Conservation (phyloP, 2,113 vertebrate species). For the Phylloscopus trochiloides region DNA sequence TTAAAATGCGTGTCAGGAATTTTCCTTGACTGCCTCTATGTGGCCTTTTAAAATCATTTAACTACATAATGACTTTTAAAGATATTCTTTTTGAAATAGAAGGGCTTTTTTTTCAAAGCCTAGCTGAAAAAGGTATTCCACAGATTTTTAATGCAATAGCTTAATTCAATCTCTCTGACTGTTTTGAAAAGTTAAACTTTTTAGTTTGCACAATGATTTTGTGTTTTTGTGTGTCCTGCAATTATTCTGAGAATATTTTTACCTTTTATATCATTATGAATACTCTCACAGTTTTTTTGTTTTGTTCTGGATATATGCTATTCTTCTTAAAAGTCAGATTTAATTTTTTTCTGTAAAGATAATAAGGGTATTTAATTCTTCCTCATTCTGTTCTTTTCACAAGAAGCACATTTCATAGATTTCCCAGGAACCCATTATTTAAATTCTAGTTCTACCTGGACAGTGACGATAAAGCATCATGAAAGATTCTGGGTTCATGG, state of each 20-base stretch:
- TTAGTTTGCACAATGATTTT: neutral
- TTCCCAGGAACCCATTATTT: neutral
- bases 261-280: neutral
- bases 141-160: constrained; percentile 7
- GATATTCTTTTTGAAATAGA: constrained; percentile 57
- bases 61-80: constrained; percentile 57
- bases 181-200: neutral
- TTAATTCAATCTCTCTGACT: neutral
- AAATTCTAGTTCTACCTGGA: neutral
- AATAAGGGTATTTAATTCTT: neutral
- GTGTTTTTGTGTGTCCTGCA: neutral
- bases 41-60: constrained; percentile 44
- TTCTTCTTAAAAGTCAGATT: neutral
- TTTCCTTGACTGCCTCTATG: neutral
- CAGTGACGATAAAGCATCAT: neutral
- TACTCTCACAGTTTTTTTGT: neutral
- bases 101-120: neutral
- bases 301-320: neutral
- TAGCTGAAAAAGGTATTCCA: neutral
- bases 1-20: constrained; percentile 54
- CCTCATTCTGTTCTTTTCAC: neutral
- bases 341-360: neutral
- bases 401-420: neutral
- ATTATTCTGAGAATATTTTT: neutral
- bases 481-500: neutral